Conservation (phyloP, 2,888 invertebrate genomes). For the Conomelus anceps region DNA sequence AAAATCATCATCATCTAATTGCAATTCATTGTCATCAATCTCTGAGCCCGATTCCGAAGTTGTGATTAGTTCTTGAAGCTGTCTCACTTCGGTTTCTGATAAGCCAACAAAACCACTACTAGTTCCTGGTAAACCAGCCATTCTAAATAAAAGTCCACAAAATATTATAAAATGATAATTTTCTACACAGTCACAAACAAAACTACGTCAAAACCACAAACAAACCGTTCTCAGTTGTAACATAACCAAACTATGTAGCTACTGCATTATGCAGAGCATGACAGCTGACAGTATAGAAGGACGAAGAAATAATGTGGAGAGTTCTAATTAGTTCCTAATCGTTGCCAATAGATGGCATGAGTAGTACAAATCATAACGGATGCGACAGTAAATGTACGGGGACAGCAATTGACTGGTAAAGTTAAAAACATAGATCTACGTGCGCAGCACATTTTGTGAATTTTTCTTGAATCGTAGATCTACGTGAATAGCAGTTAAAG, state of each 20-base stretch:
- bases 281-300: neutral
- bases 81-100: neutral
- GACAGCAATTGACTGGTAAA: neutral
- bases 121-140: neutral
- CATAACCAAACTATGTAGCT: neutral
- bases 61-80: neutral
- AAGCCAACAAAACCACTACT: neutral
- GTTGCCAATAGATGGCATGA: neutral
- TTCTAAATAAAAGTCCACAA: neutral
- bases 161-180: neutral
- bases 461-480: neutral
- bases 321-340: neutral
- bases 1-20: neutral
- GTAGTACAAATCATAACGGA: neutral
- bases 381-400: neutral
- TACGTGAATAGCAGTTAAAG: neutral
- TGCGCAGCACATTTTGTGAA: neutral
- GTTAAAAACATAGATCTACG: neutral
- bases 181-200: neutral
- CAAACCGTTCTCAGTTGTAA: neutral
- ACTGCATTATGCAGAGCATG: neutral
- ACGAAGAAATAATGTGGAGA: neutral
- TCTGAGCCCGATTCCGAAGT: neutral
- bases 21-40: neutral
- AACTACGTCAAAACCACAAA: neutral